Base-by-base conservation (phyloP, 2,888 invertebrate species). In the Apamea monoglypha region DNA sequence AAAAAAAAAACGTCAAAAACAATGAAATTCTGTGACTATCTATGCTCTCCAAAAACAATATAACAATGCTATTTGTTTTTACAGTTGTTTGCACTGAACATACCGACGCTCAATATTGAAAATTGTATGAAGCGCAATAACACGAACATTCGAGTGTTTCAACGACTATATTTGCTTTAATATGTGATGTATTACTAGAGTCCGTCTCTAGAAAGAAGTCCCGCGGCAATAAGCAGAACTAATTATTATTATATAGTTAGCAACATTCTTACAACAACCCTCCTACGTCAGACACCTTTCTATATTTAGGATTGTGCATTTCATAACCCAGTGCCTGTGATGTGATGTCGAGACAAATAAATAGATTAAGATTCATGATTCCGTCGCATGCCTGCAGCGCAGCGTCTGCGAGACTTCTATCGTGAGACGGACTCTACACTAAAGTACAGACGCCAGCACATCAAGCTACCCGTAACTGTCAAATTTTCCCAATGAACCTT, bases 11-110 rank as follows among this genome's bases (percentile, higher is more conserved):
- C 71, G 36, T 29, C 47, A 59, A 76, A 78, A 72, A 40, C 47
- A 71, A 77, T 71, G 16, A 61, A 74, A 74, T 64, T 72, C 59
- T 59, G 59, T 56, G 72, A 77, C 72, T 50, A 16, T 73, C n/a
- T 53, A 36, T 74, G 67, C 21, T 67, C 40, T 53, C 61, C 44
- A 66, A 80, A 80, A 86, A 87, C 78, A 80, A 81, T 82, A 67
- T 76, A 83, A 83, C 75, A 85, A 84, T 84, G 56, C 29, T 70
- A 70, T 77, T 81, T 86, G 81, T 82, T 89, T 79, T 79, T 80
- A 83, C 85, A 85, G 73, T 73, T 85, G 78, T 77, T 84, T 79
- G 68, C 68, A 47, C 72, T 21, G 47, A 75, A 79, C 69, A 32
- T 78, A 74, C 47, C 53, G 32, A 61, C 18, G 61, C 2, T 74